Evolutionary conservation across 53 echinoderm and acorn worm species (phyloP).

Genomic region (Antedon mediterranea): DNA sequence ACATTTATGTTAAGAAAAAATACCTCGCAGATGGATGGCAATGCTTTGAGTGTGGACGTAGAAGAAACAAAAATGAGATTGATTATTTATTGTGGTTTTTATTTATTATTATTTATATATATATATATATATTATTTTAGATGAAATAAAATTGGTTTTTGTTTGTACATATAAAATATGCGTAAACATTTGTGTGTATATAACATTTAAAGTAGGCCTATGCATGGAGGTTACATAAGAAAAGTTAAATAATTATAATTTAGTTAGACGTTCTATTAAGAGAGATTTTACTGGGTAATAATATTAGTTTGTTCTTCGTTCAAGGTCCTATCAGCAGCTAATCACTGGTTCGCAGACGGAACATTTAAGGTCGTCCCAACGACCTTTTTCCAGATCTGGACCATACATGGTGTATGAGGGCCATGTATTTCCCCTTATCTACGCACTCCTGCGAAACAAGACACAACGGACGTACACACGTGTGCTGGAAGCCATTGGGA

Average conservation of each 20-base stretch:
- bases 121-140: no score
- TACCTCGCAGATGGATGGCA: constrained; percentile 9
- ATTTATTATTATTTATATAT: no score
- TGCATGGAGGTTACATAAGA: no score
- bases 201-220: no score
- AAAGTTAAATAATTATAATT: no score
- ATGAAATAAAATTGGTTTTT: no score
- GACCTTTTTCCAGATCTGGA: constrained; percentile 13
- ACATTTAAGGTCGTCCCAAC: constrained; percentile 9
- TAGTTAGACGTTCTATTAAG: neutral
- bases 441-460: constrained; percentile 1
- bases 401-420: constrained; percentile 1
- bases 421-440: constrained; percentile 1
- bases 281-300: neutral
- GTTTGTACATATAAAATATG: no score
- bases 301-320: neutral
- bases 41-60: constrained; percentile 13
- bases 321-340: neutral
- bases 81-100: no score
- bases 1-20: constrained; percentile 10
- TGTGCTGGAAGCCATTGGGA: no score
- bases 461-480: no score
- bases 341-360: constrained; percentile 5
- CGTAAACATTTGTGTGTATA: no score
- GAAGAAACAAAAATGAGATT: neutral